phyloP scores from a whole-genome alignment of 2,888 invertebrate genomes.

The Lacanobia wlatinum region DNA sequence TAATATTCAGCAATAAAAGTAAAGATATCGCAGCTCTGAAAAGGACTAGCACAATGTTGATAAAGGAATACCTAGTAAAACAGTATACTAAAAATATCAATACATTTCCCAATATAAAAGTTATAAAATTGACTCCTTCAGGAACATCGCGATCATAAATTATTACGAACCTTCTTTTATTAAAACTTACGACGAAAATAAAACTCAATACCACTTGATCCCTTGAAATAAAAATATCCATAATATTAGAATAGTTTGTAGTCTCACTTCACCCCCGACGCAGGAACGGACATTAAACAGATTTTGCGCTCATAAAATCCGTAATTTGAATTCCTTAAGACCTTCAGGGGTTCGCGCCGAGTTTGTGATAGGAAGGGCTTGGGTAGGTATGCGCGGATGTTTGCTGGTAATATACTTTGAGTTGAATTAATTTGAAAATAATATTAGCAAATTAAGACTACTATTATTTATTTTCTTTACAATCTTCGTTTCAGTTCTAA shows the following conservation, averaged over 20 bases:
- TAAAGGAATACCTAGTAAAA: background rate
- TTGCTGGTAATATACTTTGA: constrained; percentile 27
- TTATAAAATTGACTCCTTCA: constrained; percentile 5
- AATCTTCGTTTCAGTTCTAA: background rate
- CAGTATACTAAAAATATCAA: background rate
- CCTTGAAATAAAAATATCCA: constrained; percentile 56
- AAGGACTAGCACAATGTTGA: background rate
- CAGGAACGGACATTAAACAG: constrained; percentile 84
- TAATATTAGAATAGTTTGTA: constrained; percentile 64
- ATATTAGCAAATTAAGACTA: no score
- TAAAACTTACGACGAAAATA: constrained; percentile 44
- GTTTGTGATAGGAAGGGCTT: constrained; percentile 67
- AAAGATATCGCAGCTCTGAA: background rate
- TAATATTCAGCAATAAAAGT: background rate
- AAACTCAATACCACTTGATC: constrained; percentile 44
- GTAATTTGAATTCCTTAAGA: constrained; percentile 90
- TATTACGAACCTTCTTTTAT: constrained; percentile 38
- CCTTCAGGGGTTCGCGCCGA: constrained; percentile 71
- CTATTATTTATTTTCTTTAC: no score
- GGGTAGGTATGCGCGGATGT: constrained; percentile 49
- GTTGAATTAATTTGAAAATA: constrained; percentile 40
- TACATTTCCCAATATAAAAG: constrained; percentile 6
- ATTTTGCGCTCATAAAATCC: constrained; percentile 88
- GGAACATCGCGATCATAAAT: constrained; percentile 20
- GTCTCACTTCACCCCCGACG: constrained; percentile 55